These are phyloP conservation scores for Lepas anatifera DNA, from an alignment of 2,888 invertebrate genomes.

Conservation along the genomic window DNA sequence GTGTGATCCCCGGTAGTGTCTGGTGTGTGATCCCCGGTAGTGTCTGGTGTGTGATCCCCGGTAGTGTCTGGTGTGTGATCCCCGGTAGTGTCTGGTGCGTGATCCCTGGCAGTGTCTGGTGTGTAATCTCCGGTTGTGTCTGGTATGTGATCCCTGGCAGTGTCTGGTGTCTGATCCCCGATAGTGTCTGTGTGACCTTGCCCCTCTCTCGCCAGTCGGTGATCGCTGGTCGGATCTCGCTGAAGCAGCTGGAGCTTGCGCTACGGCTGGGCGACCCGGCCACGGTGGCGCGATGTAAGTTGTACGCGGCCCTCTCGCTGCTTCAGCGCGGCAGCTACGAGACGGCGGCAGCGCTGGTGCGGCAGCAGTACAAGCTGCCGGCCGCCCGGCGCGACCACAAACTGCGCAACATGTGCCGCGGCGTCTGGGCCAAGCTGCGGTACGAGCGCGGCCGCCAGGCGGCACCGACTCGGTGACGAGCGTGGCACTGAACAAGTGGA, in stretches of 20 bases:
- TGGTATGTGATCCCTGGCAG: too few species aligned
- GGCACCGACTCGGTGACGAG: too few species aligned
- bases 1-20: too few species aligned
- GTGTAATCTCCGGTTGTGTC: too few species aligned
- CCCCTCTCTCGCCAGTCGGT: constrained; percentile 49
- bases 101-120: too few species aligned
- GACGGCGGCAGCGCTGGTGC: constrained; percentile 44
- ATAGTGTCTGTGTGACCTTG: constrained; percentile 19
- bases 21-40: too few species aligned
- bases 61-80: too few species aligned
- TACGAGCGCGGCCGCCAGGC: constrained; percentile 33
- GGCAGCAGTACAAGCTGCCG: constrained; percentile 24
- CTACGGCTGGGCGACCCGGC: constrained; percentile 67
- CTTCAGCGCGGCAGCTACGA: constrained; percentile 65
- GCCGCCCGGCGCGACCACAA: constrained; percentile 19
- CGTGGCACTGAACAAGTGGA: too few species aligned
- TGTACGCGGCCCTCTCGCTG: constrained; percentile 75
- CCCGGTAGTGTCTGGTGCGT: too few species aligned
- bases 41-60: too few species aligned
- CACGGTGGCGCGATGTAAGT: constrained; percentile 63
- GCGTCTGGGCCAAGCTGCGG: constrained; percentile 71
- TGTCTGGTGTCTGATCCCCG: too few species aligned
- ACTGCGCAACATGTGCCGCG: constrained; percentile 65
- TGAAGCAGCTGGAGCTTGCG: constrained; percentile 69
- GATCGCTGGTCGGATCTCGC: constrained; percentile 76